phyloP scores from a whole-genome alignment of 2,888 invertebrate genomes.

The Candidula unifasciata region DNA sequence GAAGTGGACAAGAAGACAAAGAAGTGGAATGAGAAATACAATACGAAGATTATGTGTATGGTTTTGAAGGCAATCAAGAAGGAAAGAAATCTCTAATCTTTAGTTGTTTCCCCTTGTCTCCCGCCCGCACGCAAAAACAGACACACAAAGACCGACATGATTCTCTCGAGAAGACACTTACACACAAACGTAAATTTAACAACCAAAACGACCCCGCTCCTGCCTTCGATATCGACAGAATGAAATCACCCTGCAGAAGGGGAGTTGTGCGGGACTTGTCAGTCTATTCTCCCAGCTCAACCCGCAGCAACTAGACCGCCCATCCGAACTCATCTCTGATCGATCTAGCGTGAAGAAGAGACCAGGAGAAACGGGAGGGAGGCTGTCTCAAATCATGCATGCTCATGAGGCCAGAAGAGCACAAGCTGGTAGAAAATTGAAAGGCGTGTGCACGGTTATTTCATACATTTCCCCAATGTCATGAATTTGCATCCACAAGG shows the following conservation, averaged over 20 bases:
- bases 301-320: conserved; percentile 9
- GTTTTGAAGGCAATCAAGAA: too few species aligned
- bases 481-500: conserved; percentile 6
- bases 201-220: not conserved
- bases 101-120: not conserved
- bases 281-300: not conserved
- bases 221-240: not conserved
- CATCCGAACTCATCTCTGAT: conserved; percentile 21
- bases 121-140: not conserved
- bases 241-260: conserved; percentile 19
- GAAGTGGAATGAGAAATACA: too few species aligned
- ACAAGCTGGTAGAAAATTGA: conserved; percentile 13
- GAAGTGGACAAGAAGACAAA: too few species aligned
- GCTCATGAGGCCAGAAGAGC: not conserved
- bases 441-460: conserved; percentile 20
- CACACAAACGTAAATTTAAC: not conserved
- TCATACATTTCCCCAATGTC: conserved; percentile 15
- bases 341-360: conserved; percentile 24
- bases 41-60: too few species aligned
- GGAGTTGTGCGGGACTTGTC: not conserved
- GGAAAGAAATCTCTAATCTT: too few species aligned
- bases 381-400: conserved; percentile 15
- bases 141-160: not conserved
- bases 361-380: not conserved
- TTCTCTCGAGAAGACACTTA: not conserved